Evolutionary conservation across 2,113 vertebrate species (phyloP).

Genomic region (Nannobrachium achirus): DNA sequence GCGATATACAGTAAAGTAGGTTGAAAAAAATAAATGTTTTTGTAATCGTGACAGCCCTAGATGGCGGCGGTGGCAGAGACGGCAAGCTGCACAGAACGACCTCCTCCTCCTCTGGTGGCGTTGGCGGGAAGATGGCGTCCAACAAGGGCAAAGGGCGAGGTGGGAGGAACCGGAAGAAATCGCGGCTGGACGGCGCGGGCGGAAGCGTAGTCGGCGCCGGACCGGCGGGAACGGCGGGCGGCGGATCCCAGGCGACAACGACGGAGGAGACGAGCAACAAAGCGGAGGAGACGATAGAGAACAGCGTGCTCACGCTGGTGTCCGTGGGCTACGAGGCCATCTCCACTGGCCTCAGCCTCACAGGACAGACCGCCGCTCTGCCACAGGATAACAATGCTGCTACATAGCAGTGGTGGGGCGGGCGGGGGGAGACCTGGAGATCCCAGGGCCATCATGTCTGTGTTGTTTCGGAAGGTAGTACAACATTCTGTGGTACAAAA

Average conservation of each 20-base stretch:
- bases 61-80: too few relatives aligned
- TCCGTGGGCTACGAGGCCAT: conserved; percentile 81
- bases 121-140: too few relatives aligned
- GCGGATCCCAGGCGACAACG: conserved; percentile 26
- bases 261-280: conserved; percentile 53
- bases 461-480: conserved; percentile 33
- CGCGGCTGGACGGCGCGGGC: conserved; percentile 9
- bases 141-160: too few relatives aligned
- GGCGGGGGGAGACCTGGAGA: neutral
- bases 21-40: too few relatives aligned
- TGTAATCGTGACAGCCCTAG: too few relatives aligned
- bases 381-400: neutral
- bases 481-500: too few relatives aligned
- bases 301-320: conserved; percentile 77
- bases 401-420: neutral
- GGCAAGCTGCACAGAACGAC: too few relatives aligned
- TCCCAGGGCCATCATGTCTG: neutral
- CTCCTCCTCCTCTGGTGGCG: too few relatives aligned
- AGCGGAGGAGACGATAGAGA: conserved; percentile 57
- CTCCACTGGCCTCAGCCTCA: conserved; percentile 64
- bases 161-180: conserved; percentile 51
- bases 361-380: conserved; percentile 46
- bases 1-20: too few relatives aligned
- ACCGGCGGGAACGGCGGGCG: neutral
- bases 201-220: too few relatives aligned